A percentile compares a stretch with the other conserved stretches of the same genome.
These are phyloP conservation scores for Apteryx mantelli DNA, from an alignment of 2,113 vertebrate genomes.

Conservation along the genomic window DNA sequence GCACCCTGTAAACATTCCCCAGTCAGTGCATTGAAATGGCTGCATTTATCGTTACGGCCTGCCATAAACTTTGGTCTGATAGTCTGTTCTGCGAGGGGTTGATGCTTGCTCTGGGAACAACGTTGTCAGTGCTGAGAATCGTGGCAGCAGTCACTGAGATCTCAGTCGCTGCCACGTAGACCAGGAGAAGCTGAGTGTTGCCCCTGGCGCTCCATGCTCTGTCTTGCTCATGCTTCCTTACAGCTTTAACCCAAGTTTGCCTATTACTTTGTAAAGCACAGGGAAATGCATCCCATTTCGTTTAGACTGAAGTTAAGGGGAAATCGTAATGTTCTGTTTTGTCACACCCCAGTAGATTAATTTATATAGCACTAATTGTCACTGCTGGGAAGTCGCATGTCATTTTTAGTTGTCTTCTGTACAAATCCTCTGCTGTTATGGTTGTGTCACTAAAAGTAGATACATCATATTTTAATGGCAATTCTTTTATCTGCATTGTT, in stretches of 20 bases:
- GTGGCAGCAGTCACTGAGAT: background rate
- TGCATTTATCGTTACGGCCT: background rate
- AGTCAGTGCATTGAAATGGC: background rate
- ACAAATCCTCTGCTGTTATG: fast-evolving
- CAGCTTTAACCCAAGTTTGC: background rate
- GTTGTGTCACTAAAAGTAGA: background rate
- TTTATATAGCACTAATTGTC: background rate
- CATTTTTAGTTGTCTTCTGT: background rate
- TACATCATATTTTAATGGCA: background rate
- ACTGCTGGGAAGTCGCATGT: background rate
- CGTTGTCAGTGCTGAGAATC: background rate
- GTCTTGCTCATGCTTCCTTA: background rate
- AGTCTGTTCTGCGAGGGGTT: background rate
- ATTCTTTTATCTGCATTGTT: background rate
- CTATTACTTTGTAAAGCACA: background rate
- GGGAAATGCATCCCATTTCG: background rate
- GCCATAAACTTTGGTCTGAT: background rate
- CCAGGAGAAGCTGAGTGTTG: background rate
- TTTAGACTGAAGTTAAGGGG: background rate
- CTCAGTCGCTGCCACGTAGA: background rate
- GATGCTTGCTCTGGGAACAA: background rate
- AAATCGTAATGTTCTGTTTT: background rate
- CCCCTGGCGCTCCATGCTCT: background rate
- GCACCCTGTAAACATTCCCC: background rate
- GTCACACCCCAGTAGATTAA: background rate